Evolutionary conservation across 2,888 invertebrate species (phyloP).

Genomic region (Scrobipalpa costella): DNA sequence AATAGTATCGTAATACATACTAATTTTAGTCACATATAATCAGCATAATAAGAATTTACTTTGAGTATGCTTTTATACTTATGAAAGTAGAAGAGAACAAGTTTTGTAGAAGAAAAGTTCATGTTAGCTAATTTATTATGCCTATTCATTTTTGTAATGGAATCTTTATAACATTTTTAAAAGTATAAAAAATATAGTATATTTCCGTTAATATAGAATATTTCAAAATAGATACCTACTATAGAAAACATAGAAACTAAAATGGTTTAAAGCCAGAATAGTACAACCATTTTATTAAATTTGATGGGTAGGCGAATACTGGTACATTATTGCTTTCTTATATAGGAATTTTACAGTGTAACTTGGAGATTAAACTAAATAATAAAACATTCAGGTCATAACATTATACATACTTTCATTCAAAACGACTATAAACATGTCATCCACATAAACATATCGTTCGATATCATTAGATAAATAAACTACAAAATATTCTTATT

Average conservation of each 20-base stretch:
- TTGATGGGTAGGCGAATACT: neutral
- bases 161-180: slow-evolving; percentile 12
- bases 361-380: neutral
- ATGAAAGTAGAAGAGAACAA: slow-evolving; percentile 67
- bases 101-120: slow-evolving; percentile 61
- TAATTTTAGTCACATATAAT: slow-evolving; percentile 65
- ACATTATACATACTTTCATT: slow-evolving; percentile 22
- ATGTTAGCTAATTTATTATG: slow-evolving; percentile 60
- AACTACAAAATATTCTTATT: neutral
- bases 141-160: slow-evolving; percentile 45
- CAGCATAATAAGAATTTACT: slow-evolving; percentile 69
- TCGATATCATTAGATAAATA: neutral
- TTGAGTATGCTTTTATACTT: slow-evolving; percentile 75
- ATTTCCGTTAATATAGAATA: slow-evolving; percentile 4
- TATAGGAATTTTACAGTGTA: neutral
- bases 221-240: neutral
- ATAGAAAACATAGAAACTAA: neutral
- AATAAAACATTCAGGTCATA: slow-evolving; percentile 3
- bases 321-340: neutral
- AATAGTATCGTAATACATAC: slow-evolving; percentile 67
- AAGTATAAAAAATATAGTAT: slow-evolving; percentile 17
- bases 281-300: neutral
- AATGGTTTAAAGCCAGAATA: neutral
- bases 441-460: slow-evolving; percentile 17
- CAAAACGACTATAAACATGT: slow-evolving; percentile 19